These are phyloP conservation scores for Pterostichus madidus DNA, from an alignment of 2,888 invertebrate species.

Conservation along the genomic window DNA sequence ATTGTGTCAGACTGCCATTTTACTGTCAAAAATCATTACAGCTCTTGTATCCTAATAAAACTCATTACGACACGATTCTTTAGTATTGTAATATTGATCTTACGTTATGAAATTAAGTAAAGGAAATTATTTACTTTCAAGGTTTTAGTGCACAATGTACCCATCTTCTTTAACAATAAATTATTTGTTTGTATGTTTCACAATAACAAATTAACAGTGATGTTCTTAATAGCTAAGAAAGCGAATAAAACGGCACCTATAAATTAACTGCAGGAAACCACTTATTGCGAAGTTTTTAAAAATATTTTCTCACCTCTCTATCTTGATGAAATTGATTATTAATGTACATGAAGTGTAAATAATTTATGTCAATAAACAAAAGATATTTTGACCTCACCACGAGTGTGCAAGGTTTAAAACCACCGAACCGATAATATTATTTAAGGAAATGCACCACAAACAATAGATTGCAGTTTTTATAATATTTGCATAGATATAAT, in stretches of 20 bases:
- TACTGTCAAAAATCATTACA: too few species aligned
- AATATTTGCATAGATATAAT: neutral
- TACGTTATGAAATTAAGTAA: too few species aligned
- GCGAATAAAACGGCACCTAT: slow-evolving; percentile 21
- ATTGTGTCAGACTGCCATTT: too few species aligned
- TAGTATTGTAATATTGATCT: too few species aligned
- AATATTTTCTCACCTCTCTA: neutral
- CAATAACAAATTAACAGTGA: slow-evolving; percentile 1
- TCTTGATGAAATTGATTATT: slow-evolving; percentile 13
- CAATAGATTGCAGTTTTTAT: slow-evolving; percentile 18
- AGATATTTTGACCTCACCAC: slow-evolving; percentile 19
- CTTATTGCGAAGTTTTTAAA: slow-evolving; percentile 10
- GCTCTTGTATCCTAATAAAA: too few species aligned
- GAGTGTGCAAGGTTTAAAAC: slow-evolving; percentile 32
- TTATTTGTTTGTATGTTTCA: neutral
- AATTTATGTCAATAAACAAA: slow-evolving; percentile 42
- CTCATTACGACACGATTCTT: too few species aligned
- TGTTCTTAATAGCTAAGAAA: slow-evolving; percentile 25
- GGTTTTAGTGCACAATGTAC: neutral
- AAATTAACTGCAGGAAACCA: slow-evolving; percentile 22
- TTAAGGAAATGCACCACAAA: slow-evolving; percentile 37
- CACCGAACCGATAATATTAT: slow-evolving; percentile 23
- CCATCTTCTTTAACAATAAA: too few species aligned
- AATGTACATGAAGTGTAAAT: slow-evolving; percentile 39
- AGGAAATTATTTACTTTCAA: too few species aligned